A percentile compares a stretch with the other conserved stretches of the same genome.
Conservation (phyloP, 2,888 invertebrate genomes). For the Metopia argyrocephala region DNA sequence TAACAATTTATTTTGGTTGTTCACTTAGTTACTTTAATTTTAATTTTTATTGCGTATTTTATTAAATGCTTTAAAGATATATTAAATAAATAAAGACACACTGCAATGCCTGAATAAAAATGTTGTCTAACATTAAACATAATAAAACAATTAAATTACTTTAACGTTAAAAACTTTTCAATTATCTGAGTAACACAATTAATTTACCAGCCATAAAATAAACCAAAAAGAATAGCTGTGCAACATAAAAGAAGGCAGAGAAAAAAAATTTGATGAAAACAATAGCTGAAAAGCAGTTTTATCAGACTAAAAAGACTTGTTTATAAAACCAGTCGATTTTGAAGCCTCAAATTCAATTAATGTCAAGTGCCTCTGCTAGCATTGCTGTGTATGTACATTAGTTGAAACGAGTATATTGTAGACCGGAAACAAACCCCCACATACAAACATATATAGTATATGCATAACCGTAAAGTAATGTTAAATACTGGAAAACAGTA, state of each 20-base stretch:
- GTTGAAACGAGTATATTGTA: neutral
- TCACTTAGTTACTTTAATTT: too few species aligned
- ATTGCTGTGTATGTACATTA: neutral
- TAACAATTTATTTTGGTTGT: too few species aligned
- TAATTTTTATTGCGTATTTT: too few species aligned
- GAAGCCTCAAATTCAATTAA: conserved; percentile 76
- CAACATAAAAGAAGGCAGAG: conserved; percentile 29
- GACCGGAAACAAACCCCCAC: neutral
- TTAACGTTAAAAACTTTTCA: conserved; percentile 70
- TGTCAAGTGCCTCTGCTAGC: conserved; percentile 72
- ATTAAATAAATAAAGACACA: too few species aligned
- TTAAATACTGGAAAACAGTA: conserved; percentile 50
- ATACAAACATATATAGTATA: neutral
- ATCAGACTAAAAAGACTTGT: conserved; percentile 42
- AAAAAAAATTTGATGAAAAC: conserved; percentile 1
- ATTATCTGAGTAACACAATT: conserved; percentile 73
- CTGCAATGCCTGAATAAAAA: neutral
- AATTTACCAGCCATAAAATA: conserved; percentile 66
- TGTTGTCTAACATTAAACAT: conserved; percentile 12
- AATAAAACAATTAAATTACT: conserved; percentile 58
- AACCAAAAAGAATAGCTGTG: conserved; percentile 5
- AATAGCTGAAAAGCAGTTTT: conserved; percentile 30
- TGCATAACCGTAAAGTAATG: conserved; percentile 30
- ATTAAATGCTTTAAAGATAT: too few species aligned
- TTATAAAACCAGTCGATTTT: conserved; percentile 52